Percentiles rank a stretch among this genome's conserved stretches.
These are phyloP conservation scores for Heliconius ismenius DNA, from an alignment of 2,888 invertebrate species.

Conservation along the genomic window DNA sequence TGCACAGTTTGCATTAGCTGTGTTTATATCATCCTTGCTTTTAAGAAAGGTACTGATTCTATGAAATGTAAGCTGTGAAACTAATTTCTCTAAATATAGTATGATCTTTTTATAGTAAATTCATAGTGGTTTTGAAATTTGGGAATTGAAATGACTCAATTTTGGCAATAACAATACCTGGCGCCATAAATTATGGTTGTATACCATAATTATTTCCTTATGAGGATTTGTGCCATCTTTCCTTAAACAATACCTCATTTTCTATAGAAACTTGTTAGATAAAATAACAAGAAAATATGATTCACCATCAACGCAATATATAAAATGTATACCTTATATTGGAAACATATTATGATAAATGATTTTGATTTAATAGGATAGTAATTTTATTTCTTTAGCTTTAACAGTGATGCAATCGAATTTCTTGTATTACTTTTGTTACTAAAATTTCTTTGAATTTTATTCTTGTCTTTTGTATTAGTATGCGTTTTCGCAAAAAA, in stretches of 20 bases:
- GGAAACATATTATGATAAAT: background rate
- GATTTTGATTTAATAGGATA: too few relatives aligned
- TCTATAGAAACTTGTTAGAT: background rate
- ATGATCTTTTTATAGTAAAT: background rate
- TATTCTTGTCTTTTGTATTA: slow-evolving; percentile 11
- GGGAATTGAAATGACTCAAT: background rate
- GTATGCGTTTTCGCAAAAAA: slow-evolving; percentile 15
- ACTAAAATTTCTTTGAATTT: slow-evolving; percentile 16
- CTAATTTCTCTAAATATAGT: background rate
- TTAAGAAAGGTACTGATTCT: background rate
- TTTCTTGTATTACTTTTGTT: background rate
- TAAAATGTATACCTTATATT: background rate
- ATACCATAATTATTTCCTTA: background rate
- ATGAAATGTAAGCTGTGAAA: background rate
- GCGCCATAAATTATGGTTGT: background rate
- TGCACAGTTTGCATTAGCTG: background rate
- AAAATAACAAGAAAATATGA: background rate
- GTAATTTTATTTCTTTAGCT: background rate
- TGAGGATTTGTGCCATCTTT: background rate
- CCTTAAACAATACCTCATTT: background rate
- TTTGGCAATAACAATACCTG: too few relatives aligned
- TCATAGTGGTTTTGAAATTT: background rate
- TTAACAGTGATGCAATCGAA: background rate
- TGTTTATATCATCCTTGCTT: background rate
- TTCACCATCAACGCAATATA: background rate